phyloP scores from a whole-genome alignment of 2,113 vertebrate genomes.

The Emydura subglobosa region DNA sequence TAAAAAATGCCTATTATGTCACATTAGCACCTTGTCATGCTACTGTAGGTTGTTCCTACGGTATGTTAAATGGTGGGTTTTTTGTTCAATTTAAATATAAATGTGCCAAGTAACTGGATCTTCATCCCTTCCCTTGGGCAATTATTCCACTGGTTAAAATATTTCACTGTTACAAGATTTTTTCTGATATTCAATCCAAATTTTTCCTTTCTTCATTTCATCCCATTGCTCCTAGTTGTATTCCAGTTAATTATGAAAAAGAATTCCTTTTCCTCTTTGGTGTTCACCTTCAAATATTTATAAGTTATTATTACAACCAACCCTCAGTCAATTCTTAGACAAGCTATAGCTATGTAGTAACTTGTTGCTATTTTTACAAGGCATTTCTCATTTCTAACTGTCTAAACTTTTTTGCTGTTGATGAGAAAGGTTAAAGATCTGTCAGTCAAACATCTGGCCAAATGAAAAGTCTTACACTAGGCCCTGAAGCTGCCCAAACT shows the following conservation, averaged over 20 bases:
- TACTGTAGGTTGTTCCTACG: fast-evolving
- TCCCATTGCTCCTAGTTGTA: background rate
- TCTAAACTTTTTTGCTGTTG: background rate
- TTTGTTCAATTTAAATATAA: background rate
- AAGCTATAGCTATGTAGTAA: background rate
- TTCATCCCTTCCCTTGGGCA: background rate
- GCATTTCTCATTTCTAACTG: background rate
- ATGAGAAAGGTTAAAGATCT: background rate
- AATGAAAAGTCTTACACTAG: background rate
- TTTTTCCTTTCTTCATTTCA: background rate
- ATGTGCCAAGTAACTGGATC: background rate
- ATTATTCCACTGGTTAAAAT: background rate
- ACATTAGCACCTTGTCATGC: background rate
- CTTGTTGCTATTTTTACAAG: background rate
- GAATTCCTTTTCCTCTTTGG: background rate
- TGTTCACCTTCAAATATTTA: background rate
- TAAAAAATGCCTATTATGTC: fast-evolving
- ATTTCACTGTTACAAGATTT: fast-evolving
- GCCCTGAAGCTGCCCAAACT: no score
- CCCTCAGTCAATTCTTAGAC: background rate
- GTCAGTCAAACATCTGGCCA: background rate
- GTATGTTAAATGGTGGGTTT: fast-evolving
- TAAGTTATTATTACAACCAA: background rate
- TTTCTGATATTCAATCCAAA: background rate
- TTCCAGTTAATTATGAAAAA: background rate